Base-by-base conservation (phyloP, 1,140 invertebrate genomes). In the Cyrtorhinus lividipennis region DNA sequence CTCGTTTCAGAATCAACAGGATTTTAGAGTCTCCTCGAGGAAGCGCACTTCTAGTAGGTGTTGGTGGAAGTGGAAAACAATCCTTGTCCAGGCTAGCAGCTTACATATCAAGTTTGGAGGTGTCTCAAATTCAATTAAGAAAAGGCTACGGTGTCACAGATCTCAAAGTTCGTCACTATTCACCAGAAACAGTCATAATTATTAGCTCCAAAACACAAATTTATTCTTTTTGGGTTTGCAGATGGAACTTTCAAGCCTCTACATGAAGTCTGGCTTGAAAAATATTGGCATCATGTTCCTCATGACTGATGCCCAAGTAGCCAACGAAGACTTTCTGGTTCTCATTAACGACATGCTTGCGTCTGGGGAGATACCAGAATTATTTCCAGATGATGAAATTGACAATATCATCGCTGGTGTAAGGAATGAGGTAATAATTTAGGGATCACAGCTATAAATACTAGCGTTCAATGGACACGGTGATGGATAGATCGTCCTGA, bases 11-110 rank as follows among this genome's bases (percentile, higher is more conserved):
- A 69, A 95, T 98, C 68, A 97, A 93, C 77, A 81, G 95, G 65
- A 97, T 98, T 68, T 75, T 98, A 48, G 93, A 97, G 76, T 91
- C 89, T 24, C 94, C 94, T 2, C 79, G 93, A 73, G 94, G 94
- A 53, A 96, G 93, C 76, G 92, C 92, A n/a, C 76, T 98, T 22
- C 75, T 97, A 62, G 92, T 97, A 45, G 94, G 95, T 61, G 94
- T 97, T 12, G 95, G 94, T 65, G 95, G 95, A 46, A 93, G 89
- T 69, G 95, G 95, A 22, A 97, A 97, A 76, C 94, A 98, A 74
- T 94, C 90, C 62, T 78, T 97, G 63, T 86, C 94, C 1, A 80
- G 93, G 67, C 76, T 98, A 61, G 90, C 94, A 38, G 90, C 94
- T 3, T 97, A 92, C 72, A 95, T 98, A 72, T 91, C 91, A 56